A percentile compares a stretch with the other conserved stretches of the same genome.
Evolutionary conservation across 2,888 invertebrate genomes (phyloP).

Genomic region (Petrolisthes cinctipes): DNA sequence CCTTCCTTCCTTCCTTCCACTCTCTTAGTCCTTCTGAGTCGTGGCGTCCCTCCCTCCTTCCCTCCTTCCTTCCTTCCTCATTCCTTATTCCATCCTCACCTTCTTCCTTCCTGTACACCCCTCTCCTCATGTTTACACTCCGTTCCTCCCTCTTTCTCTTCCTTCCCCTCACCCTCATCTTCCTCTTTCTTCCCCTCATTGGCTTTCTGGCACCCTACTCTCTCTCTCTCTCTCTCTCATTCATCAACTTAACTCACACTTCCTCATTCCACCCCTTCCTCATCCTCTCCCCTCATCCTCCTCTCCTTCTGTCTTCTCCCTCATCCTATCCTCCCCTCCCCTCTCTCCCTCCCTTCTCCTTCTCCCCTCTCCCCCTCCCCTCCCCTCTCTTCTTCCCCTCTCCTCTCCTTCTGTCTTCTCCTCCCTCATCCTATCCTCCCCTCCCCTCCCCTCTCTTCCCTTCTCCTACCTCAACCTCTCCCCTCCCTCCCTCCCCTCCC

Average conservation of each 20-base stretch:
- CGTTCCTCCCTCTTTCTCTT: neutral
- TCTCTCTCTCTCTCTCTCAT: neutral
- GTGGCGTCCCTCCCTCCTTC: no score
- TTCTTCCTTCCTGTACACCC: no score
- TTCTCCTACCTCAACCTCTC: neutral
- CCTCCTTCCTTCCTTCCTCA: neutral
- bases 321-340: neutral
- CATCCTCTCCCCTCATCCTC: neutral
- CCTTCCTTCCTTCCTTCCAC: neutral
- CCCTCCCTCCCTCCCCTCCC: conserved; percentile 14
- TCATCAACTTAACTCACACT: neutral
- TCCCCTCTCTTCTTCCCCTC: neutral
- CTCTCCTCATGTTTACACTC: neutral
- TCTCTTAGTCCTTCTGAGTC: neutral
- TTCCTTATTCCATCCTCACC: neutral
- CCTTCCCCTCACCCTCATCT: neutral
- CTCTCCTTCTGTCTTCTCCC: neutral
- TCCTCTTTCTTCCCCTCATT: neutral
- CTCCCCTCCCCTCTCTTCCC: neutral
- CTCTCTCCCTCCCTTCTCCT: neutral
- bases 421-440: neutral
- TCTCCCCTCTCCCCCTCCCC: neutral
- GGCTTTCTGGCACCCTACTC: no score
- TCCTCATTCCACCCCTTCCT: neutral
- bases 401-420: neutral